Base-by-base conservation (phyloP, 2,113 vertebrate species). In the Dasyornis broadbenti region DNA sequence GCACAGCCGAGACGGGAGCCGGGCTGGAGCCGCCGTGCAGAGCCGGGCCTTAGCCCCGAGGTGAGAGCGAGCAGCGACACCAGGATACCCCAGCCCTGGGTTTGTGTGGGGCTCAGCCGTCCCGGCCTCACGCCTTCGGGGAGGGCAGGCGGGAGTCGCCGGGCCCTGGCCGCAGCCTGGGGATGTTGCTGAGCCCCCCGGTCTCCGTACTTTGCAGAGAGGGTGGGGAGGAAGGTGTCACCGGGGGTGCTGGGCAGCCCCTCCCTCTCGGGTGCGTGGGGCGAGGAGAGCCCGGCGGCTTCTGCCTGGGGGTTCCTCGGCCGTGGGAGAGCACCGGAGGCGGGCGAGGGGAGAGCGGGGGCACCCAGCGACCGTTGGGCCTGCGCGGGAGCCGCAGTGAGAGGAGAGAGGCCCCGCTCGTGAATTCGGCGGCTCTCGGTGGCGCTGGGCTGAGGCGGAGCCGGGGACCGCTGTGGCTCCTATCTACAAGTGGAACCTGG, bases 71-170 rank as follows among this genome's bases (percentile, higher is more conserved):
- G 40, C 30, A 6, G 23, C 8, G 13, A 3, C 14, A 21, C 14
- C 7, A 11, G 15, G 10, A 15, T 23, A 7, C 9, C 16, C 15
- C 39, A 33, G 0, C 5, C 8, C 11, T 2, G 16, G 24, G 24
- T 5, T 14, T 28, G 11, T 47, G 31, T 39, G 22, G 17, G 18
- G 28, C 39, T 75, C 26, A 27, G 22, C 21, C 57, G 45, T 31
- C 45, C 50, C 9, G 15, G 66, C 20, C 40, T 23, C 27, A 45
- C 12, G 31, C 21, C 7, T 13, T 28, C 42, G 13, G 30, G 24
- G 31, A 13, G 54, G 17, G 33, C 23, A 16, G 37, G 15, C 15
- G 63, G 44, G 65, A 44, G 76, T 19, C 15, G 14, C 44, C 13
- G 52, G 7, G 30, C 61, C 15, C 33, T 10, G 52, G 37, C n/a